These are phyloP conservation scores for Lagodon rhomboides DNA, from an alignment of 2,797 vertebrate genomes.

Conservation along the genomic window DNA sequence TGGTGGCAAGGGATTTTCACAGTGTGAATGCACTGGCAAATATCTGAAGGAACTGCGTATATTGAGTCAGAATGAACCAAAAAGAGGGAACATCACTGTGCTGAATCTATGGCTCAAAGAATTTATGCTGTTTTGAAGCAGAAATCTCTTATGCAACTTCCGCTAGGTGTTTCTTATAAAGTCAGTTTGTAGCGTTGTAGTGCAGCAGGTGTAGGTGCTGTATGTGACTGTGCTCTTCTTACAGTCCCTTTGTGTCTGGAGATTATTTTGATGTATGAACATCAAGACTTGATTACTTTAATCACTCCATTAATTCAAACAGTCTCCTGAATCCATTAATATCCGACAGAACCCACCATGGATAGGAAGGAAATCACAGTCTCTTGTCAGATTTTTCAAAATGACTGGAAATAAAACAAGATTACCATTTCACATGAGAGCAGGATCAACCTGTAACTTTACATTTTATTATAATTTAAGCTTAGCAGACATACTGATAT, in stretches of 20 bases:
- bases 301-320: constrained; percentile 50
- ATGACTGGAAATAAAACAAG: constrained; percentile 30
- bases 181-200: not conserved
- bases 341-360: constrained; percentile 21
- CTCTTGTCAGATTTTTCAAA: constrained; percentile 41
- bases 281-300: constrained; percentile 32
- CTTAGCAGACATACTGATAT: constrained; percentile 20
- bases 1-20: constrained; percentile 39
- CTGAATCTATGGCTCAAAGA: constrained; percentile 21
- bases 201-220: not conserved
- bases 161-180: constrained; percentile 5
- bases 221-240: not conserved
- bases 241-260: constrained; percentile 5
- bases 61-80: constrained; percentile 42
- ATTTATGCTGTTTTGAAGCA: constrained; percentile 29
- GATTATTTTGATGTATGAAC: constrained; percentile 16
- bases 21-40: constrained; percentile 42
- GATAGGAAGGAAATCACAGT: constrained; percentile 13
- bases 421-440: constrained; percentile 42
- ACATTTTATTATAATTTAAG: constrained; percentile 38
- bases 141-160: constrained; percentile 5
- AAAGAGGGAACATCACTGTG: constrained; percentile 22
- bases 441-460: constrained; percentile 37
- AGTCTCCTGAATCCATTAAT: constrained; percentile 27
- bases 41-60: constrained; percentile 44